Percentiles rank a stretch among this genome's conserved stretches.
These are phyloP conservation scores for Microctenopoma lineatum DNA, from an alignment of 2,797 vertebrate species.

Conservation along the genomic window DNA sequence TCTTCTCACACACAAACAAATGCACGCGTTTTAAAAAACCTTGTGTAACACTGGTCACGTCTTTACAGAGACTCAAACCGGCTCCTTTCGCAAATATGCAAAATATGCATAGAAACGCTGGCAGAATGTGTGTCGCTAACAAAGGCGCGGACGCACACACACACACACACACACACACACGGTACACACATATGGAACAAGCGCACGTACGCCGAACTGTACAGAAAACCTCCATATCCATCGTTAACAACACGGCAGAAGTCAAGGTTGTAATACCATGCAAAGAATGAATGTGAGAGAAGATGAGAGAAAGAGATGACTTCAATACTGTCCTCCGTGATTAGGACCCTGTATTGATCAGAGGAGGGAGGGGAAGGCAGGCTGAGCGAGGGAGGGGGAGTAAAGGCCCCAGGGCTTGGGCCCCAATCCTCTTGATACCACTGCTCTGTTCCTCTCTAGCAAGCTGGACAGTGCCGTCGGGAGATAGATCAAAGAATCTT, in stretches of 20 bases:
- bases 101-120: constrained; percentile 53
- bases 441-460: constrained; percentile 72
- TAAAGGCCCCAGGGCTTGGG: constrained; percentile 63
- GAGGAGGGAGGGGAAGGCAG: constrained; percentile 60
- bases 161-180: background rate
- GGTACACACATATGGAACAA: background rate
- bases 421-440: constrained; percentile 75
- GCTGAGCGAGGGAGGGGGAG: constrained; percentile 61
- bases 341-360: constrained; percentile 84
- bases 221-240: constrained; percentile 15
- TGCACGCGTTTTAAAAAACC: constrained; percentile 70
- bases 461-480: constrained; percentile 68
- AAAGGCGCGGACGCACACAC: constrained; percentile 28
- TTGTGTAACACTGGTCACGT: constrained; percentile 61
- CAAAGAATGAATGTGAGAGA: constrained; percentile 52
- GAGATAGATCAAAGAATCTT: constrained; percentile 81
- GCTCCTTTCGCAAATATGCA: constrained; percentile 54
- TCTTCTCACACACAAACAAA: constrained; percentile 72
- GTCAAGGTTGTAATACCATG: constrained; percentile 50
- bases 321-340: constrained; percentile 76
- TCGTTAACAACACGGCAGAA: constrained; percentile 16
- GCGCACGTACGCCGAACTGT: constrained; percentile 21
- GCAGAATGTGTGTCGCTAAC: constrained; percentile 27
- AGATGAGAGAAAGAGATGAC: constrained; percentile 65
- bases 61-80: constrained; percentile 64